Percentiles rank a stretch among this genome's conserved stretches.
These are phyloP conservation scores for Sebastes paucispinis DNA, from an alignment of 2,797 vertebrate species.

Conservation along the genomic window DNA sequence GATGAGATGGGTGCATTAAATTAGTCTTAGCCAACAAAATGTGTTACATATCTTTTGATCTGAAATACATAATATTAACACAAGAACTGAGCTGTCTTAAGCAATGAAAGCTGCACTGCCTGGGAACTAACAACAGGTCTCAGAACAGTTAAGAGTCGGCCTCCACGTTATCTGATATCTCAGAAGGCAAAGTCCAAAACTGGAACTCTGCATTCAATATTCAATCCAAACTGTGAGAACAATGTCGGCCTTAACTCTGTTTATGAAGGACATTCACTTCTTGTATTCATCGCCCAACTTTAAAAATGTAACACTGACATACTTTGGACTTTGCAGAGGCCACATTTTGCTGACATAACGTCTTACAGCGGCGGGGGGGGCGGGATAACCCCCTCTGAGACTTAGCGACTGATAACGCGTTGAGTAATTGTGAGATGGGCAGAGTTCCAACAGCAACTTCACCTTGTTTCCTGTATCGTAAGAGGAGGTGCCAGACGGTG, in stretches of 20 bases:
- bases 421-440: conserved; percentile 38
- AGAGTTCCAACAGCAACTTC: conserved; percentile 1
- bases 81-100: neutral
- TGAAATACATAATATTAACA: neutral
- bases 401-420: conserved; percentile 38
- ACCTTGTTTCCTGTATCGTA: neutral
- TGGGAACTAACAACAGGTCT: conserved; percentile 5
- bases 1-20: neutral
- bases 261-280: neutral
- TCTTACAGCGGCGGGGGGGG: neutral
- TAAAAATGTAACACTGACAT: conserved; percentile 6
- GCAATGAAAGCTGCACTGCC: neutral
- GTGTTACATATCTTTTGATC: neutral
- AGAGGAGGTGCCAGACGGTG: neutral
- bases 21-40: neutral
- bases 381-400: neutral
- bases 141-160: conserved; percentile 11
- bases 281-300: neutral
- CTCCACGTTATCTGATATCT: conserved; percentile 45
- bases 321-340: conserved; percentile 23
- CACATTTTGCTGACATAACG: conserved; percentile 3
- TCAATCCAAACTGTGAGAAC: neutral
- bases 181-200: conserved; percentile 65
- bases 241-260: neutral
- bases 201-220: conserved; percentile 6